These are phyloP conservation scores for Xanthorhoe designata DNA, from an alignment of 2,888 invertebrate species.

Conservation along the genomic window DNA sequence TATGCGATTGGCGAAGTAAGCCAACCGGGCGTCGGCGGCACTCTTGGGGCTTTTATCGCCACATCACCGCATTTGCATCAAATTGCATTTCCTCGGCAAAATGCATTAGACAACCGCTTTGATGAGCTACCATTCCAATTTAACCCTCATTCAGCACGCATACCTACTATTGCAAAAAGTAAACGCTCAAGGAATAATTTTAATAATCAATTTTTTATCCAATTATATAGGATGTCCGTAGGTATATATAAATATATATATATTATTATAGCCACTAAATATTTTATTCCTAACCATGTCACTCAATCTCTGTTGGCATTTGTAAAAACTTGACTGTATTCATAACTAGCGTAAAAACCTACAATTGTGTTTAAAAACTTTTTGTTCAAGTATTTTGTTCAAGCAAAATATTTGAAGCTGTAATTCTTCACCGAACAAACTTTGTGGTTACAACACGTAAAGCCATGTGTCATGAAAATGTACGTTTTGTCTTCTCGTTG, in stretches of 20 bases:
- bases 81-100: slow-evolving; percentile 63
- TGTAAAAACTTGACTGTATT: too few species aligned
- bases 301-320: too few species aligned
- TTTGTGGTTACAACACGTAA: slow-evolving; percentile 5
- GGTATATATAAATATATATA: too few species aligned
- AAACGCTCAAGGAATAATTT: background rate
- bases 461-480: slow-evolving; percentile 22
- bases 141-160: slow-evolving; percentile 33
- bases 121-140: slow-evolving; percentile 42
- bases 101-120: slow-evolving; percentile 45
- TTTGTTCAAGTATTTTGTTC: background rate
- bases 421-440: background rate
- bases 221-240: too few species aligned
- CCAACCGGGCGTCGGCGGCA: slow-evolving; percentile 43
- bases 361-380: background rate
- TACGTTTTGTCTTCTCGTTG: slow-evolving; percentile 32
- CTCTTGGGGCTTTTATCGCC: slow-evolving; percentile 58
- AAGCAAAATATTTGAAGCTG: background rate
- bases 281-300: too few species aligned
- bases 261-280: too few species aligned
- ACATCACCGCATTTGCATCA: slow-evolving; percentile 74
- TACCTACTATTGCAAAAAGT: slow-evolving; percentile 12
- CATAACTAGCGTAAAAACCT: background rate
- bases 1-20: slow-evolving; percentile 37
- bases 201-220: background rate